A percentile compares a stretch with the other conserved stretches of the same genome.
These are phyloP conservation scores for Capitulum mitella DNA, from an alignment of 2,888 invertebrate genomes.

Conservation along the genomic window DNA sequence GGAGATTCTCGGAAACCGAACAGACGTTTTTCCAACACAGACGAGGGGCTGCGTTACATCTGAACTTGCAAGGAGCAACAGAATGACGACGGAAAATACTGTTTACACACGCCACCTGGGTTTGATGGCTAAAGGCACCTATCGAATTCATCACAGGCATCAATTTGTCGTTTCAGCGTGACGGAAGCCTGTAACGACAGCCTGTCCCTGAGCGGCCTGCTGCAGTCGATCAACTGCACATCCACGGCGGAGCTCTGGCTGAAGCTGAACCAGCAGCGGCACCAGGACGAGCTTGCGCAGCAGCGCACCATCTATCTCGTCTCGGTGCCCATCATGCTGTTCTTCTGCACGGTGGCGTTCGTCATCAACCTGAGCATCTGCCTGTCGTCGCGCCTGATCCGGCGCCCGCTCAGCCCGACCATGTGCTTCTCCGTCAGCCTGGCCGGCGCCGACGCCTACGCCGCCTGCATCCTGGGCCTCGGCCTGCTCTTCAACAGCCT, in stretches of 20 bases:
- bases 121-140: too few relatives aligned
- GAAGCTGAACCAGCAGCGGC: background rate
- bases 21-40: too few relatives aligned
- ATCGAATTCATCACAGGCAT: too few relatives aligned
- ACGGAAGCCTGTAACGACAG: too few relatives aligned
- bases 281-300: background rate
- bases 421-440: background rate
- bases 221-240: background rate
- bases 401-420: slow-evolving; percentile 1
- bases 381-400: slow-evolving; percentile 1
- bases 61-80: too few relatives aligned
- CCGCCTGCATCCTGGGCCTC: background rate
- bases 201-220: background rate
- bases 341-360: background rate
- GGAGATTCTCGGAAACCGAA: too few relatives aligned
- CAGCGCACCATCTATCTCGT: background rate
- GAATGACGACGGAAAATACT: too few relatives aligned
- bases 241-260: background rate
- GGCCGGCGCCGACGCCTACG: slow-evolving; percentile 12
- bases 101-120: too few relatives aligned
- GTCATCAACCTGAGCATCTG: background rate
- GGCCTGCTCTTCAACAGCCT: slow-evolving; percentile 41
- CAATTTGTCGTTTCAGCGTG: too few relatives aligned
- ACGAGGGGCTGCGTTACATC: too few relatives aligned
- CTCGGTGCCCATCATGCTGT: background rate